Conservation (phyloP, 2,113 vertebrate species). For the Tympanuchus pallidicinctus region DNA sequence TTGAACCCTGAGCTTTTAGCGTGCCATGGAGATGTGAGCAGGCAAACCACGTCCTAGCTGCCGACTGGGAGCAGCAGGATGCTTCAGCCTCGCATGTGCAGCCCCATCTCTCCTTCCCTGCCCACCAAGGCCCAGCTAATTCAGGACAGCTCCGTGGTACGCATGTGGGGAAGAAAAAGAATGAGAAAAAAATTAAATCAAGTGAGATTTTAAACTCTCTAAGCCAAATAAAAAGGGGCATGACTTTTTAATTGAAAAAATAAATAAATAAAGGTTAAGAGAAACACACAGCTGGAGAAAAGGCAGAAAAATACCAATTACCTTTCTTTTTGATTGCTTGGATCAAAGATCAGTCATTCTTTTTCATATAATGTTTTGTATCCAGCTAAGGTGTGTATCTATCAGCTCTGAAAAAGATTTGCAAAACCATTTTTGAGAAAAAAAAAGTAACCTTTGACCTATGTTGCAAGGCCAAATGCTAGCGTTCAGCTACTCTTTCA, state of each 20-base stretch:
- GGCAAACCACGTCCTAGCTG: background rate
- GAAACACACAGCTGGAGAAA: conserved; percentile 82
- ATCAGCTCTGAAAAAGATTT: conserved; percentile 90
- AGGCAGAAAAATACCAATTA: conserved; percentile 83
- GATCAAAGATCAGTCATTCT: conserved; percentile 86
- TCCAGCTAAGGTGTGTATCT: conserved; percentile 90
- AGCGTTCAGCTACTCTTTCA: conserved; percentile 43
- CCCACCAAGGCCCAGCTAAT: background rate
- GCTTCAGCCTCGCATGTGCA: conserved; percentile 55
- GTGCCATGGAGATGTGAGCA: background rate
- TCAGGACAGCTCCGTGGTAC: conserved; percentile 7
- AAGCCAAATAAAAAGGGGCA: conserved; percentile 63
- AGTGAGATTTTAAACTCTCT: conserved; percentile 14
- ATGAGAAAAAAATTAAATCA: background rate
- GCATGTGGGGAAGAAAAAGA: conserved; percentile 24
- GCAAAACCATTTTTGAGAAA: conserved; percentile 88
- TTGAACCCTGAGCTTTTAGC: background rate
- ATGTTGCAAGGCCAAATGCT: conserved; percentile 54
- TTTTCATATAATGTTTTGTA: conserved; percentile 91
- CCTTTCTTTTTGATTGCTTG: conserved; percentile 86
- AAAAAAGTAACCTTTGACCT: conserved; percentile 77
- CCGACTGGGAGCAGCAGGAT: background rate
- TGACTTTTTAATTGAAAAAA: conserved; percentile 23
- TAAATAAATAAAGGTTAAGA: conserved; percentile 66
- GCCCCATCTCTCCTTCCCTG: conserved; percentile 20